phyloP scores from a whole-genome alignment of 2,888 invertebrate genomes.

The Diogma glabrata region DNA sequence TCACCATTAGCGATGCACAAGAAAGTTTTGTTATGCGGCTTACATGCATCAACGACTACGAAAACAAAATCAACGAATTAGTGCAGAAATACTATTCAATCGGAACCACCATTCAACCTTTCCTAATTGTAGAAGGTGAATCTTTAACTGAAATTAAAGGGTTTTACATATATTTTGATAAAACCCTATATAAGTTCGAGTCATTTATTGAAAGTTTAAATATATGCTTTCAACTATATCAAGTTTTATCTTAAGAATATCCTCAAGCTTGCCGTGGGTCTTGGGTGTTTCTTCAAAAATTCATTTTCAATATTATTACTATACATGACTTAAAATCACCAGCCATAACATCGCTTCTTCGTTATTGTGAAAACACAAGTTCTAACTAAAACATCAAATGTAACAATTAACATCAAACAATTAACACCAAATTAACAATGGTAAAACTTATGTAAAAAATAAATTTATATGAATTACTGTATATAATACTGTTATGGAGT shows the following conservation, averaged over 20 bases:
- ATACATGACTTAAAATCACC: neutral
- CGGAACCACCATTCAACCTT: neutral
- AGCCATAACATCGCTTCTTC: neutral
- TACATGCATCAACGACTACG: slow-evolving; percentile 2
- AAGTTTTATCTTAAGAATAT: neutral
- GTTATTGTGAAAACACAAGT: neutral
- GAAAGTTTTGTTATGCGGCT: slow-evolving; percentile 2
- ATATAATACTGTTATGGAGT: neutral
- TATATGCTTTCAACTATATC: neutral
- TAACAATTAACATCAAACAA: slow-evolving; percentile 11
- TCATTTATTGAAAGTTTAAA: neutral
- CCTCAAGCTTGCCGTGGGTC: neutral
- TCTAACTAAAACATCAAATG: slow-evolving; percentile 7
- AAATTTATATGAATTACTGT: neutral
- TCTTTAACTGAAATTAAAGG: neutral
- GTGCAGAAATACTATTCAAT: slow-evolving; percentile 3
- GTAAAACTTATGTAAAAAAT: neutral
- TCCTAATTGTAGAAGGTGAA: neutral
- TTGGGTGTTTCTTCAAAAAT: neutral
- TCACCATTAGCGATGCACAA: neutral
- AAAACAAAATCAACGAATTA: neutral
- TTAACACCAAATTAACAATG: neutral
- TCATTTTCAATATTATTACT: neutral
- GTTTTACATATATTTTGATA: neutral
- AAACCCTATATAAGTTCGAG: neutral